These are phyloP conservation scores for Polypterus senegalus DNA, from an alignment of 2,113 vertebrate genomes.

Conservation along the genomic window DNA sequence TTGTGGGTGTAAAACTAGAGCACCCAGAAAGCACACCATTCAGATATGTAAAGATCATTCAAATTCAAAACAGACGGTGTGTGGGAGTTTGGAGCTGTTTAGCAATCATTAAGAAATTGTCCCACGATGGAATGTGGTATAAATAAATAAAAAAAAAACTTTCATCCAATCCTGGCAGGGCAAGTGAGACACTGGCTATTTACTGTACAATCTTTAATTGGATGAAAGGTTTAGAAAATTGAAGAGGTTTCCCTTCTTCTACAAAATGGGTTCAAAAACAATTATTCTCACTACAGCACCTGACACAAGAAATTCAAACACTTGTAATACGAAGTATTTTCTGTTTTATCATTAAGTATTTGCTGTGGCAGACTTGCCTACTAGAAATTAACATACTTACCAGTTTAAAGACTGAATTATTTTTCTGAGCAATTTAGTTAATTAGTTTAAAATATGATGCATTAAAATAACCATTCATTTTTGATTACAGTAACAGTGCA, in stretches of 20 bases:
- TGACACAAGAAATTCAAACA: neutral
- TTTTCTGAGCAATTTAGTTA: neutral
- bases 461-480: neutral
- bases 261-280: too few species aligned
- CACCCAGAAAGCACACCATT: too few species aligned
- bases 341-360: neutral
- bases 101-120: too few species aligned
- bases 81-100: too few species aligned
- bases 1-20: too few species aligned
- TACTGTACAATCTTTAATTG: neutral
- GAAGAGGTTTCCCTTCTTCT: too few species aligned
- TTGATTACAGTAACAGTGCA: neutral
- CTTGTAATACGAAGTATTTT: neutral
- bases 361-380: neutral
- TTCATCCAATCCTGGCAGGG: neutral
- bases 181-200: neutral
- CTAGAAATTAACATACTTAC: neutral
- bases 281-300: neutral
- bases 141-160: neutral
- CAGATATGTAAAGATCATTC: too few species aligned
- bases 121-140: too few species aligned
- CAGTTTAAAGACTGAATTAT: too few species aligned
- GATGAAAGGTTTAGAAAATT: neutral
- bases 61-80: too few species aligned
- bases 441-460: neutral